Evolutionary conservation across 2,888 invertebrate genomes (phyloP), one percentile per base, ranked within the genome.

Genomic region (Sepioteuthis lessoniana): DNA sequence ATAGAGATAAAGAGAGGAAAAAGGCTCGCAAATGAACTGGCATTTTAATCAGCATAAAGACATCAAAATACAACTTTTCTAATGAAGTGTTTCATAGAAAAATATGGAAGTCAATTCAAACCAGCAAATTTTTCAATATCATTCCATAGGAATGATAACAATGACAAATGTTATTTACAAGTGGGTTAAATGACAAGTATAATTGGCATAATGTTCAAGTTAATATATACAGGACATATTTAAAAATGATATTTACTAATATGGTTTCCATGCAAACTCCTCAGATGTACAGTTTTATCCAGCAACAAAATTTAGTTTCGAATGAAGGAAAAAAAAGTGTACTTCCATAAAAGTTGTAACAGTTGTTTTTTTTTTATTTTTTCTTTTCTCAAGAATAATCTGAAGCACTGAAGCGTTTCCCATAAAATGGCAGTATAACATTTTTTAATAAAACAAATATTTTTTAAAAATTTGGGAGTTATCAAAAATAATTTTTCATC

Each of bases 81-180:
- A 76, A 76, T 76, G 76, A 76, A 35, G 19, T 35, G 16, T 16
- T 76, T 76, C 76, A 76, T 76, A 76, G 76, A 76, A 76, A 60
- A n/a, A n/a, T 76, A 76, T 76, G 76, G 35, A 76, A 76, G 76
- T 76, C 76, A 76, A n/a, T n/a, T 76, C 76, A 76, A 76, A 76
- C n/a, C 76, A 76, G 76, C 76, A 76, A 76, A 76, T 76, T 76
- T 76, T 76, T 76, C n/a, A 76, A 35, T 35, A 76, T 76, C n/a
- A 76, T 76, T 76, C 76, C 76, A 76, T 76, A 35, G 76, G 76
- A 76, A 76, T 25, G 76, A 76, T 76, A 76, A 76, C n/a, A n/a
- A 76, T 76, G 76, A 76, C 76, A 76, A 76, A 76, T 76, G 76
- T n/a, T 76, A 76, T 76, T 76, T 76, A 76, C 76, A 76, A 42